Percentiles rank a stretch among this genome's conserved stretches.
Evolutionary conservation across 2,113 vertebrate genomes (phyloP).

Genomic region (Ailurus styani): DNA sequence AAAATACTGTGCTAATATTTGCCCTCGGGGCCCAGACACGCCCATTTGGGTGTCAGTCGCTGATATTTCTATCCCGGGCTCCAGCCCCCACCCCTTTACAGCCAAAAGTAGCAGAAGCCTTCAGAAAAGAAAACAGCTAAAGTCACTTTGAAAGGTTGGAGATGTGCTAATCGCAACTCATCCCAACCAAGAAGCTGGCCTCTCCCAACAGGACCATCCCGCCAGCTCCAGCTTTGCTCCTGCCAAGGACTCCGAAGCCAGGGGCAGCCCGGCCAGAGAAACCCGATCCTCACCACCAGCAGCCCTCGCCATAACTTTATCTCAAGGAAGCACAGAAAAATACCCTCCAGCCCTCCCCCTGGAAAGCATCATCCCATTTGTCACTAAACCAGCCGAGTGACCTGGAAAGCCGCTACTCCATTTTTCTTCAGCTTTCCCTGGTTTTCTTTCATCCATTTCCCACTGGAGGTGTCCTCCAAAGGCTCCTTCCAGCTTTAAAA

Average conservation of each 20-base stretch:
- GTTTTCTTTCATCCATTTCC: background rate
- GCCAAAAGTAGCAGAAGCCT: slow-evolving; percentile 57
- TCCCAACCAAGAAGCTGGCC: slow-evolving; percentile 62
- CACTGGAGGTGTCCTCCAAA: background rate
- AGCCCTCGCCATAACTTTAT: background rate
- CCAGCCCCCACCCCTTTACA: slow-evolving; percentile 33
- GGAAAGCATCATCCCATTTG: background rate
- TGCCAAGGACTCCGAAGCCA: slow-evolving; percentile 28
- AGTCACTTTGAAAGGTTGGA: slow-evolving; percentile 64
- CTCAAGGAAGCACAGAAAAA: slow-evolving; percentile 56
- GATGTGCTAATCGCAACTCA: slow-evolving; percentile 58
- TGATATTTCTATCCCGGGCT: slow-evolving; percentile 54
- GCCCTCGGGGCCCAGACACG: slow-evolving; percentile 35
- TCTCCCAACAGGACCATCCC: slow-evolving; percentile 5
- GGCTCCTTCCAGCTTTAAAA: background rate
- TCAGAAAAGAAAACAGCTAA: slow-evolving; percentile 66
- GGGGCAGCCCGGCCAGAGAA: background rate
- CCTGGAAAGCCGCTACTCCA: background rate
- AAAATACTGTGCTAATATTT: slow-evolving; percentile 76
- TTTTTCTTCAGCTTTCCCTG: background rate
- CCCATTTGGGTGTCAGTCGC: slow-evolving; percentile 55
- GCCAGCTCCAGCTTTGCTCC: slow-evolving; percentile 31
- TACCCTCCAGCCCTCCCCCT: background rate
- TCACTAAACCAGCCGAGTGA: background rate
- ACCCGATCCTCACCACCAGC: background rate